A percentile compares a stretch with the other conserved stretches of the same genome.
Evolutionary conservation across 2,113 vertebrate species (phyloP).

Genomic region (Seriola rivoliana): DNA sequence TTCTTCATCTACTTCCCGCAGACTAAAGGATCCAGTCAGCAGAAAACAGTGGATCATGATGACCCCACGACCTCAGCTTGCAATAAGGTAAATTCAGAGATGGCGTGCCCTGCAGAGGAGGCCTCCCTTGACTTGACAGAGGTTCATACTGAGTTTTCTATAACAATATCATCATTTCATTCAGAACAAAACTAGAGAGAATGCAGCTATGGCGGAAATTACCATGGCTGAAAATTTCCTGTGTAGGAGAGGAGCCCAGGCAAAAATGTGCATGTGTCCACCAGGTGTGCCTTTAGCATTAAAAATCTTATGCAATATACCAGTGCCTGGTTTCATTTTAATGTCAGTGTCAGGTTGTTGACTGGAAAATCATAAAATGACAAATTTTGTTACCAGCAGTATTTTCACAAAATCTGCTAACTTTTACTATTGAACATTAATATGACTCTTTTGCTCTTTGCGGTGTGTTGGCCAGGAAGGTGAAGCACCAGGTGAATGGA

Average conservation of each 20-base stretch:
- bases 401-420: not conserved
- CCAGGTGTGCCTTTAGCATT: conserved; percentile 35
- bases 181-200: conserved; percentile 21
- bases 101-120: not conserved
- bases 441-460: not conserved
- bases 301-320: not conserved
- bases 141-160: conserved; percentile 39
- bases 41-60: conserved; percentile 10
- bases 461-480: conserved; percentile 56
- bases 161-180: conserved; percentile 29
- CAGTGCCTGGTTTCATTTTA: not conserved
- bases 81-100: conserved; percentile 21
- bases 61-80: not conserved
- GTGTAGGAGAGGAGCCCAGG: conserved; percentile 1
- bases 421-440: not conserved
- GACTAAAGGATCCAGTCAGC: conserved; percentile 27
- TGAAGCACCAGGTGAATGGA: conserved; percentile 81
- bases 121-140: conserved; percentile 25
- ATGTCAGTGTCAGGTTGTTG: not conserved
- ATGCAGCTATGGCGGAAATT: conserved; percentile 52
- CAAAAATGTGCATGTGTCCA: conserved; percentile 49
- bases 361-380: not conserved
- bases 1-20: conserved; percentile 98
- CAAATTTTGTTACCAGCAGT: not conserved
- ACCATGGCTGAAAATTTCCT: conserved; percentile 46